Percentiles rank a stretch among this genome's conserved stretches.
These are phyloP conservation scores for Festucalex cinctus DNA, from an alignment of 2,113 vertebrate species.

Conservation along the genomic window DNA sequence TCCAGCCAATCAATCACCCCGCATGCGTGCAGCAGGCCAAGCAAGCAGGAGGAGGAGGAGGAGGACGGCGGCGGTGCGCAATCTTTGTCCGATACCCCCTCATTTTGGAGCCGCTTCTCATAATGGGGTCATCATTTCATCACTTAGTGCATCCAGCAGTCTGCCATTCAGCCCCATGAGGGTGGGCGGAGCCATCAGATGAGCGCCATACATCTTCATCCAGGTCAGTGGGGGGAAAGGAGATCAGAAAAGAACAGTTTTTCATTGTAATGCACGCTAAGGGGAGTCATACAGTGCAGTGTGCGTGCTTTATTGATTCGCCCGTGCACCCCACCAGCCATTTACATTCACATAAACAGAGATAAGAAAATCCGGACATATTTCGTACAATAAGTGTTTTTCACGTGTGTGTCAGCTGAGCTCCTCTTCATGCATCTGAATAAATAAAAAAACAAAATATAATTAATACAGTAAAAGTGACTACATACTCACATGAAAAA, in stretches of 20 bases:
- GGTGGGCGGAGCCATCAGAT: slow-evolving; percentile 25
- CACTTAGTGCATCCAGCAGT: slow-evolving; percentile 82
- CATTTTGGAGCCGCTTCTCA: slow-evolving; percentile 89
- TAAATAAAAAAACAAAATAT: not conserved
- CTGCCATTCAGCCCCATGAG: slow-evolving; percentile 76
- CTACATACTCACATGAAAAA: too few species aligned
- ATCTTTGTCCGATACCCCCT: slow-evolving; percentile 92
- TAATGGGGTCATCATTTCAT: slow-evolving; percentile 99
- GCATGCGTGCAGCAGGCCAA: slow-evolving; percentile 71
- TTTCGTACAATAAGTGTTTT: not conserved
- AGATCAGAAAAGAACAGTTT: slow-evolving; percentile 39
- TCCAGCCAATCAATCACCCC: slow-evolving; percentile 97
- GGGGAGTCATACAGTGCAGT: not conserved
- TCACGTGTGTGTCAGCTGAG: not conserved
- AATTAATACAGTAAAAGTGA: not conserved
- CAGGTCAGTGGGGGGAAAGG: slow-evolving; percentile 52
- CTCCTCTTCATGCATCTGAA: not conserved
- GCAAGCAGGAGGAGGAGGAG: slow-evolving; percentile 53
- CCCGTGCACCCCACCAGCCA: too few species aligned
- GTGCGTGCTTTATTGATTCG: not conserved
- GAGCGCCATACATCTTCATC: slow-evolving; percentile 63
- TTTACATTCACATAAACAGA: not conserved
- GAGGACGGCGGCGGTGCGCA: slow-evolving; percentile 73
- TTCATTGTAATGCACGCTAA: not conserved
- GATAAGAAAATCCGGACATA: not conserved